Percentiles rank a stretch among this genome's conserved stretches.
Evolutionary conservation across 2,888 invertebrate species (phyloP).

Genomic region (Siphonodentalium dalli): DNA sequence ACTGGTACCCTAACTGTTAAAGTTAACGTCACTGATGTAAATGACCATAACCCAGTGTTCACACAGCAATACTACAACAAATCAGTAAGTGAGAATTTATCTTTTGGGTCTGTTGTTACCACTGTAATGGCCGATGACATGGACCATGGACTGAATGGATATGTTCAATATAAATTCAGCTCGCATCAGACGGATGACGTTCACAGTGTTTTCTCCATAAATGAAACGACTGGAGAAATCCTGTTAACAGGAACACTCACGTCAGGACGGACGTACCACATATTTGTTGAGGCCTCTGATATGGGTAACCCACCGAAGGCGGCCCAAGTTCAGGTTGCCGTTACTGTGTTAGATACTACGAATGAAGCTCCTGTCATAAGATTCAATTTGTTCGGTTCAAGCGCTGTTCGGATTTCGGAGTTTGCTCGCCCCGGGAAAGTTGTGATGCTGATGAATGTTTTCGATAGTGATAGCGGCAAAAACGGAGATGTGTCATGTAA

Average conservation of each 20-base stretch:
- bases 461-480: conserved; percentile 53
- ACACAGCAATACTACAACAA: conserved; percentile 86
- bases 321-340: conserved; percentile 36
- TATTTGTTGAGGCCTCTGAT: conserved; percentile 40
- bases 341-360: conserved; percentile 46
- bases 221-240: conserved; percentile 88
- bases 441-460: conserved; percentile 55
- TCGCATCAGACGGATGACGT: conserved; percentile 67
- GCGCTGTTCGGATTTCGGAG: conserved; percentile 41
- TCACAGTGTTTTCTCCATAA: conserved; percentile 80
- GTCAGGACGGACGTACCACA: conserved; percentile 27
- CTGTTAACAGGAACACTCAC: conserved; percentile 67
- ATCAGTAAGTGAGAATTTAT: conserved; percentile 68
- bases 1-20: conserved; percentile 54
- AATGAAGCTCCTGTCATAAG: conserved; percentile 49
- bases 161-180: conserved; percentile 88
- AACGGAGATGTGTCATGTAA: conserved; percentile 50
- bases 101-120: conserved; percentile 72
- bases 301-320: conserved; percentile 33
- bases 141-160: conserved; percentile 90
- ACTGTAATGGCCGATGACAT: conserved; percentile 84
- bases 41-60: conserved; percentile 89
- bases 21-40: conserved; percentile 57
- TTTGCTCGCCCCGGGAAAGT: conserved; percentile 48
- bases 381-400: conserved; percentile 35